phyloP scores from a whole-genome alignment of 2,888 invertebrate species.

The Euclidia mi region DNA sequence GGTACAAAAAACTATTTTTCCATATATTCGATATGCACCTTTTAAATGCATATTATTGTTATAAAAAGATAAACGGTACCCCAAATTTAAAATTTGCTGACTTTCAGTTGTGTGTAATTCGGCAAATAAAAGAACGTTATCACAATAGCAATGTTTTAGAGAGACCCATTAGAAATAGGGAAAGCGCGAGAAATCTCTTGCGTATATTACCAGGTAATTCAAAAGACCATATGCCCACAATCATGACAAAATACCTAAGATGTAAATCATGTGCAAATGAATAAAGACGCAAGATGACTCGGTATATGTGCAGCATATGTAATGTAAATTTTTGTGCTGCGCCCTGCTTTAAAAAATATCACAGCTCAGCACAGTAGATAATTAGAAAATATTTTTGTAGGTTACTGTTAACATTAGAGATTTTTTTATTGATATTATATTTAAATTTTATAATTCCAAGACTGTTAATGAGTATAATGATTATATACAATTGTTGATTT shows the following conservation, averaged over 20 bases:
- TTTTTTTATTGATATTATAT: constrained; percentile 12
- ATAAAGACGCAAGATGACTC: constrained; percentile 30
- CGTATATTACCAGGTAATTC: constrained; percentile 17
- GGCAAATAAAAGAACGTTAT: constrained; percentile 19
- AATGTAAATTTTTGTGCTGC: constrained; percentile 31
- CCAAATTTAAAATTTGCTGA: constrained; percentile 18
- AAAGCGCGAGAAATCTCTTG: constrained; percentile 12
- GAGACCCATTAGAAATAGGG: constrained; percentile 14
- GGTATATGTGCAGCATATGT: constrained; percentile 30
- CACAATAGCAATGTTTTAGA: constrained; percentile 17
- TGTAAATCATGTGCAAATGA: constrained; percentile 32
- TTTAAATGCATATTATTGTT: constrained; percentile 21
- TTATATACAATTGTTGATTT: constrained; percentile 16
- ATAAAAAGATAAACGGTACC: constrained; percentile 12
- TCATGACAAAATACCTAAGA: constrained; percentile 22
- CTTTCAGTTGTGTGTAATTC: constrained; percentile 16
- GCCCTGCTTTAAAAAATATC: constrained; percentile 21
- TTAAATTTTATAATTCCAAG: constrained; percentile 14
- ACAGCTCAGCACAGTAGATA: constrained; percentile 4
- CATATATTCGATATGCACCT: constrained; percentile 17
- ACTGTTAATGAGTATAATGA: constrained; percentile 19
- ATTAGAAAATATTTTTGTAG: constrained; percentile 7
- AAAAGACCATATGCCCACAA: constrained; percentile 17
- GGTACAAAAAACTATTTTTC: constrained; percentile 38
- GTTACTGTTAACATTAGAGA: constrained; percentile 15